A percentile compares a stretch with the other conserved stretches of the same genome.
Conservation (phyloP, 1,140 invertebrate species). For the Pseudomyrmex cubaensis region DNA sequence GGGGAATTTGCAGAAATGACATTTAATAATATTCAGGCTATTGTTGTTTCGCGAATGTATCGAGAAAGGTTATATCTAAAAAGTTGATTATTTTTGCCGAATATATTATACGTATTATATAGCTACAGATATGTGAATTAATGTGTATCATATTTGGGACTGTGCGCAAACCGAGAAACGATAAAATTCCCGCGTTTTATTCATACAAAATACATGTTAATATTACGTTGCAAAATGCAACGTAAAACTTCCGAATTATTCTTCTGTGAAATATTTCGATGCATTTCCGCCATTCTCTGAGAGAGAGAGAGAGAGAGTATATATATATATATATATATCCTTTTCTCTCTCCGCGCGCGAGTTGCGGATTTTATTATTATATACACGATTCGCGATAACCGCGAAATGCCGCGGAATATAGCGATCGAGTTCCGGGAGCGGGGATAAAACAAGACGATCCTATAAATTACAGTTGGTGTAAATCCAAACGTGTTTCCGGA, state of each 20-base stretch:
- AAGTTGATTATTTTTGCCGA: too few species aligned
- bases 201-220: not conserved
- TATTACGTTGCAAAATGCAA: not conserved
- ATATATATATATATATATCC: not conserved
- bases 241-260: slow-evolving; percentile 29
- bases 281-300: slow-evolving; percentile 44
- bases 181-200: too few species aligned
- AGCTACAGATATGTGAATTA: too few species aligned
- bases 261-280: slow-evolving; percentile 35
- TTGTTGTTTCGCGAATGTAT: too few species aligned
- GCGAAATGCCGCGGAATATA: slow-evolving; percentile 35
- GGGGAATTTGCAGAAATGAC: not conserved
- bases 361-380: slow-evolving; percentile 39
- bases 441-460: slow-evolving; percentile 55
- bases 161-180: too few species aligned
- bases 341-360: too few species aligned
- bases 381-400: slow-evolving; percentile 27
- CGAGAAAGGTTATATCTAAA: too few species aligned
- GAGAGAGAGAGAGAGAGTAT: not conserved
- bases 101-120: too few species aligned
- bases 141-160: too few species aligned
- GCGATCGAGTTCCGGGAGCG: slow-evolving; percentile 4
- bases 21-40: not conserved
- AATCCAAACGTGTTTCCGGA: slow-evolving; percentile 62
- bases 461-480: slow-evolving; percentile 68